Conservation (phyloP, 2,888 invertebrate genomes). For the Epirrhoe alternata region DNA sequence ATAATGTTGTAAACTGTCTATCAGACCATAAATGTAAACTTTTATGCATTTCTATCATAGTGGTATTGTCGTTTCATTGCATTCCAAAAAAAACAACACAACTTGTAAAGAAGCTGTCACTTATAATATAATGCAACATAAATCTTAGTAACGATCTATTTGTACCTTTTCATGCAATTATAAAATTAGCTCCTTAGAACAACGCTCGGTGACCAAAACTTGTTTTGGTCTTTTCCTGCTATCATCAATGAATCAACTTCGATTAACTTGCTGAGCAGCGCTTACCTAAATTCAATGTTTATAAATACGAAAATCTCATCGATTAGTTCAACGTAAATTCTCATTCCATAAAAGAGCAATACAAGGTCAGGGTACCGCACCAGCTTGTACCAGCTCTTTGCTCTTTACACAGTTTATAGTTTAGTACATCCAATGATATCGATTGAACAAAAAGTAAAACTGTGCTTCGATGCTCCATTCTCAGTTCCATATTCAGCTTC, state of each 20-base stretch:
- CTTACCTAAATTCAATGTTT: conserved; percentile 41
- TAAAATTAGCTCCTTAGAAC: too few relatives aligned
- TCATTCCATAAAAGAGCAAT: conserved; percentile 64
- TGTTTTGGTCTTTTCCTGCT: conserved; percentile 2
- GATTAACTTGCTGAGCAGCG: conserved; percentile 26
- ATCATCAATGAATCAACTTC: conserved; percentile 33
- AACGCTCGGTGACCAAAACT: neutral
- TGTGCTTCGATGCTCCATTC: conserved; percentile 41
- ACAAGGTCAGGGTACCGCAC: conserved; percentile 80
- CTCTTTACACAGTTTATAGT: conserved; percentile 64
- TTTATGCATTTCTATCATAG: neutral
- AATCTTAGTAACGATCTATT: neutral
- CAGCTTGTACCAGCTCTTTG: conserved; percentile 78
- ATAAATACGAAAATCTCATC: conserved; percentile 65
- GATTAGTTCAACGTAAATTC: conserved; percentile 65
- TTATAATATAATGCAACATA: neutral
- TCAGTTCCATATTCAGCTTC: conserved; percentile 40
- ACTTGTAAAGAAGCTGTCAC: neutral
- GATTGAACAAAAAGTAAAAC: conserved; percentile 51
- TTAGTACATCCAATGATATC: conserved; percentile 51
- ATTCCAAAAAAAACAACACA: neutral
- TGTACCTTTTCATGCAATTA: neutral
- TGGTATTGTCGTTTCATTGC: too few relatives aligned
- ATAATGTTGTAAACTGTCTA: neutral
- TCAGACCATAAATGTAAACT: neutral